Base-by-base conservation (phyloP, 2,888 invertebrate species). In the Eupithecia inturbata region DNA sequence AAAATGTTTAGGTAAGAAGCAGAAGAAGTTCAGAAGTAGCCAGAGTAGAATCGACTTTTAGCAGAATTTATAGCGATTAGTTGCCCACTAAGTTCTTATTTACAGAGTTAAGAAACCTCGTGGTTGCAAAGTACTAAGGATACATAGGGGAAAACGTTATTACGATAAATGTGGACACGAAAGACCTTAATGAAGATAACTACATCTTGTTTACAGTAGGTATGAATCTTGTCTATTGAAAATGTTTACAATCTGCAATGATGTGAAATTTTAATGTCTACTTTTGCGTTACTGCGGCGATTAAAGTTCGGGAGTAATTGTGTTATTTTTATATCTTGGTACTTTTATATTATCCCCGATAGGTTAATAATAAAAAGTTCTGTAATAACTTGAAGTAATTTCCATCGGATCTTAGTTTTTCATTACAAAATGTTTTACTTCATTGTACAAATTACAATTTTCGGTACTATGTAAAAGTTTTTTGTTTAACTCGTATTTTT, bases 21-120 rank as follows among this genome's bases (percentile, higher is more conserved):
- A 63, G n/a, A 57, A 36, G 36, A 64, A 64, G n/a, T 64, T 64
- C 33, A 22, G 33, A 33, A 64, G 22, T 64, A 39, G 36, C 66
- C 12, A 22, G 14, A 66, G 31, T 31, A 19, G 66, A 36, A 39
- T 66, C 36, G 39, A 66, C 66, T 66, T 66, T 66, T 66, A 66
- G 14, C 1, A 66, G 66, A 66, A 66, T 66, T 66, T 22, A 66
- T 39, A 14, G 39, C 22, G 39, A 39, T 66, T 28, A 31, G 16
- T 22, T 53, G 22, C n/a, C n/a, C 12, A 66, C n/a, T 66, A 39
- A 36, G 14, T 66, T 66, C 66, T 36, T 31, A 64, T 64, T 64
- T 64, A 39, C 39, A 22, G 6, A 16, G 63, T n/a, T 36, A 63
- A 33, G 7, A 36, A 66, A 66, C 66, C 36, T 36, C 19, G 36